These are phyloP conservation scores for Hypercompe scribonia DNA, from an alignment of 2,888 invertebrate genomes.

Conservation along the genomic window DNA sequence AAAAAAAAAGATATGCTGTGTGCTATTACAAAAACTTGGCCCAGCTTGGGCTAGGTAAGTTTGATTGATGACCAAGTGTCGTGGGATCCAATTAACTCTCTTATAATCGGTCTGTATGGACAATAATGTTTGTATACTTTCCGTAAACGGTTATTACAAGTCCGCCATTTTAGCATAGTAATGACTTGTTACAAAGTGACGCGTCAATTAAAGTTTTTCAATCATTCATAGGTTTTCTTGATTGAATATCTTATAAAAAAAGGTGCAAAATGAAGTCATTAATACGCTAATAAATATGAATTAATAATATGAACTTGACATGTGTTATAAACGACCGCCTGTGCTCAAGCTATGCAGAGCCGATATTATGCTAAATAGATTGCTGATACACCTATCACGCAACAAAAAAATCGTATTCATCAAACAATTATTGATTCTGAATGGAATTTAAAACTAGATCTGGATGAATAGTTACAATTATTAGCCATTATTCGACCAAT, in stretches of 20 bases:
- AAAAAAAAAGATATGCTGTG: conserved; percentile 6
- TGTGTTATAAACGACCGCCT: neutral
- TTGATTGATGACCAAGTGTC: conserved; percentile 45
- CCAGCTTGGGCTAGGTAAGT: conserved; percentile 17
- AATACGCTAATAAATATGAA: neutral
- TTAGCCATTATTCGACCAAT: too few relatives aligned
- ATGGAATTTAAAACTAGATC: neutral
- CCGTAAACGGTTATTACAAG: conserved; percentile 30
- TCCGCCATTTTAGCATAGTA: conserved; percentile 25
- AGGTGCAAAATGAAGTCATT: neutral
- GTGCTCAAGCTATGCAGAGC: neutral
- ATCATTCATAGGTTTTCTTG: neutral
- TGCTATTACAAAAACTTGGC: conserved; percentile 4
- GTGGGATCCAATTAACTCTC: conserved; percentile 52
- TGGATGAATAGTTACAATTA: too few relatives aligned
- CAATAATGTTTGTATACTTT: conserved; percentile 35
- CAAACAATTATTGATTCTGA: too few relatives aligned
- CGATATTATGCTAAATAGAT: neutral
- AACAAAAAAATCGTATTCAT: too few relatives aligned
- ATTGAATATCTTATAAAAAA: neutral
- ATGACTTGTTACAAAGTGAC: conserved; percentile 9
- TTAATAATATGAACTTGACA: neutral
- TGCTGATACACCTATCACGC: neutral
- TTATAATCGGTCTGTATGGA: conserved; percentile 37
- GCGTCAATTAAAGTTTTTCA: conserved; percentile 8